These are phyloP conservation scores for Acromyrmex charruanus DNA, from an alignment of 1,140 invertebrate genomes.

Conservation along the genomic window DNA sequence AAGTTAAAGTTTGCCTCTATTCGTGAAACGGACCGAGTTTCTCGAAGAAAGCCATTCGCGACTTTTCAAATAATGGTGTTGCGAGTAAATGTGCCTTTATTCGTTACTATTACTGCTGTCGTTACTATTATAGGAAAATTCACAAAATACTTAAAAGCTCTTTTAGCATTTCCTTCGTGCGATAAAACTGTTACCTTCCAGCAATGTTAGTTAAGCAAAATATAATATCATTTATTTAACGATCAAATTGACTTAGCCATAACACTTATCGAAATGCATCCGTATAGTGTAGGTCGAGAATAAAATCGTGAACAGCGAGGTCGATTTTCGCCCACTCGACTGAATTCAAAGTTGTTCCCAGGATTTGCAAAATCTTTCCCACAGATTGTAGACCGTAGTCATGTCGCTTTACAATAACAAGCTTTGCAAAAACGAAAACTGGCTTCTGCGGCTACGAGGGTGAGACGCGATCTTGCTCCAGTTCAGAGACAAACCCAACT, in stretches of 20 bases:
- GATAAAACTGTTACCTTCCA: neutral
- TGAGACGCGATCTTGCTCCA: slow-evolving; percentile 6
- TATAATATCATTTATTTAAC: neutral
- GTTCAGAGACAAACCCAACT: neutral
- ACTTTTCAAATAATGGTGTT: slow-evolving; percentile 29
- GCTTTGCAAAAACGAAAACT: slow-evolving; percentile 39
- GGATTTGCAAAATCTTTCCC: slow-evolving; percentile 32
- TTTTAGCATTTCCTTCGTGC: neutral
- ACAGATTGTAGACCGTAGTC: slow-evolving; percentile 6
- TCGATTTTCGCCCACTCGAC: slow-evolving; percentile 6
- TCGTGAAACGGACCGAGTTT: slow-evolving; percentile 10
- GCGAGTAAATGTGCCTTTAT: slow-evolving; percentile 24
- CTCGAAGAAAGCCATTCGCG: slow-evolving; percentile 8
- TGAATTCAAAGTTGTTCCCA: neutral
- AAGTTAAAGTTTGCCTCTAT: slow-evolving; percentile 30
- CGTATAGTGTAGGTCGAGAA: neutral
- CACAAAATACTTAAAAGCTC: neutral
- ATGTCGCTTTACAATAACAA: slow-evolving; percentile 32
- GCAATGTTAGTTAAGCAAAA: neutral
- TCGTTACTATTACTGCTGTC: slow-evolving; percentile 36
- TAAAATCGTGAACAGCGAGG: slow-evolving; percentile 34
- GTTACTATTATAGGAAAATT: slow-evolving; percentile 11
- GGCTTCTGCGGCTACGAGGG: neutral
- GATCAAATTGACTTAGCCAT: neutral
- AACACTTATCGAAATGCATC: neutral